phyloP scores from a whole-genome alignment of 2,888 invertebrate species.

The Onthophagus sagittarius region DNA sequence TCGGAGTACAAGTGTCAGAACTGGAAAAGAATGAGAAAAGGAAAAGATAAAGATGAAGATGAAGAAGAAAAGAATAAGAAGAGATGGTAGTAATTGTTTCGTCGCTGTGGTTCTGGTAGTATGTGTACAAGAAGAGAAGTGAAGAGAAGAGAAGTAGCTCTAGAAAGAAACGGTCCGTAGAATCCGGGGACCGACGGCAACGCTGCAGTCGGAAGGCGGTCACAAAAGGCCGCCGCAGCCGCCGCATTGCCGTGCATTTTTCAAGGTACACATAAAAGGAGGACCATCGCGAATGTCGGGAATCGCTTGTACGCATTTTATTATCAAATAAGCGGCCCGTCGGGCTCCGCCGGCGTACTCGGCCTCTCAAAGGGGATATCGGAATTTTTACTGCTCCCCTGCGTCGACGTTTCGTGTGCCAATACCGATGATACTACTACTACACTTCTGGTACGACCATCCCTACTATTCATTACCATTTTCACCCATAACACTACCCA shows the following conservation, averaged over 20 bases:
- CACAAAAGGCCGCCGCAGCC: conserved; percentile 15
- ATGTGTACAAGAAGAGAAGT: neutral
- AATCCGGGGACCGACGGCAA: neutral
- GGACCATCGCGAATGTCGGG: conserved; percentile 15
- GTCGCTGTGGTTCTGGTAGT: neutral
- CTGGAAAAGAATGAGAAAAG: neutral
- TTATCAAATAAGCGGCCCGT: conserved; percentile 20
- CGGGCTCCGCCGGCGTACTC: conserved; percentile 11
- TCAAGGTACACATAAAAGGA: conserved; percentile 22
- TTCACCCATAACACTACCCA: neutral
- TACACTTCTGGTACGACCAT: neutral
- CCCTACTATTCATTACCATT: neutral
- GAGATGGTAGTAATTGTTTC: neutral
- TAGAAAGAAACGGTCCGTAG: neutral
- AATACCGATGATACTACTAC: conserved; percentile 3
- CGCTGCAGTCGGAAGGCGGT: conserved; percentile 2
- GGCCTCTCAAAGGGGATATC: conserved; percentile 12
- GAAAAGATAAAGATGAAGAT: no score
- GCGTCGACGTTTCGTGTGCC: conserved; percentile 3
- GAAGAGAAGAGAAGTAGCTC: neutral
- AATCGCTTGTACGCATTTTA: conserved; percentile 19
- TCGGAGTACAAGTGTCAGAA: neutral
- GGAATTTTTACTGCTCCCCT: conserved; percentile 9
- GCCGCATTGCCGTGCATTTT: conserved; percentile 22
- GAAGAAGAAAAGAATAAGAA: no score